Percentiles rank a stretch among this genome's conserved stretches.
phyloP scores from a whole-genome alignment of 2,888 invertebrate species.

The Idaea biselata region DNA sequence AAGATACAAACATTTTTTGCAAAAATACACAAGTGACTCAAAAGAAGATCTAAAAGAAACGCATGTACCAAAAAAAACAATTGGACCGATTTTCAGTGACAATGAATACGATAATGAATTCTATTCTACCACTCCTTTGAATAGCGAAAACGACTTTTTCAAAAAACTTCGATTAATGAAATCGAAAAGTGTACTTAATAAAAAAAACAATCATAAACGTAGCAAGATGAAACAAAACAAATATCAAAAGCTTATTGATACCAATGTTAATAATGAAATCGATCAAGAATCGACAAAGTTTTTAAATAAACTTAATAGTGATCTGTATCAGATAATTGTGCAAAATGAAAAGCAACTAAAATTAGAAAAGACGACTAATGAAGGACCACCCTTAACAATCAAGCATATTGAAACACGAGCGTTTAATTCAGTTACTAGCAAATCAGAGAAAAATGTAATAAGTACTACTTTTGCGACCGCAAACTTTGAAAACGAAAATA shows the following conservation, averaged over 20 bases:
- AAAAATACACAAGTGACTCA: neutral
- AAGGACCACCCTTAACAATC: neutral
- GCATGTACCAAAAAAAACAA: constrained; percentile 3
- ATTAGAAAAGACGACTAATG: constrained; percentile 17
- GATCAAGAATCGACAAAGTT: neutral
- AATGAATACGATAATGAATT: constrained; percentile 29
- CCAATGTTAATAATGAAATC: neutral
- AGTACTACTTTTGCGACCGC: neutral
- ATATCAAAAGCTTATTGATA: neutral
- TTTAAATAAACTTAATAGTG: constrained; percentile 6
- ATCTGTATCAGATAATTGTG: constrained; percentile 13
- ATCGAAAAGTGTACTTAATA: constrained; percentile 24
- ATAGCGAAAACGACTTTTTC: neutral
- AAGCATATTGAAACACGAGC: no score
- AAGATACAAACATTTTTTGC: neutral
- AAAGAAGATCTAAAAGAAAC: constrained; percentile 2
- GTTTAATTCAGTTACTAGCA: neutral
- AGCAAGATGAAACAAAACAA: neutral
- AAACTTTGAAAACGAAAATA: neutral
- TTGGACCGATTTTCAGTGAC: constrained; percentile 21
- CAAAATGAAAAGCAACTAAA: constrained; percentile 16
- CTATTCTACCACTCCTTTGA: constrained; percentile 17
- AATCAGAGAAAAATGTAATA: neutral
- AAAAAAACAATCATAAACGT: constrained; percentile 7
- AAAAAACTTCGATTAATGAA: constrained; percentile 20